Conservation (phyloP, 2,888 invertebrate genomes). For the Antheraea assamensis region DNA sequence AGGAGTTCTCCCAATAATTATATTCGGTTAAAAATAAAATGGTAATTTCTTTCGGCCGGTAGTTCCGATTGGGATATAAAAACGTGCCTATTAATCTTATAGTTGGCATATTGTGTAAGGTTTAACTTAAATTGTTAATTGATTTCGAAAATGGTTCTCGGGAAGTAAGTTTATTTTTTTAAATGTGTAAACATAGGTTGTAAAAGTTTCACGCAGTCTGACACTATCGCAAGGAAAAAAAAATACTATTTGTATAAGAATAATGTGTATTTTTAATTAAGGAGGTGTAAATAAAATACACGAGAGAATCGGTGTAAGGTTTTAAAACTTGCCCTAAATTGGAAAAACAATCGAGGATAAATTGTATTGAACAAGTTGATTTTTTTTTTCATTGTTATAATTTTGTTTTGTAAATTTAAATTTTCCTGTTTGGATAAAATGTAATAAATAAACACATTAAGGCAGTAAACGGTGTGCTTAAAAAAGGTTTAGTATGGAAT, state of each 20-base stretch:
- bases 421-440: not conserved
- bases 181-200: constrained; percentile 47
- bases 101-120: constrained; percentile 21
- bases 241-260: constrained; percentile 62
- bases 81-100: constrained; percentile 13
- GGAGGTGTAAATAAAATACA: constrained; percentile 77
- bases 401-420: not conserved
- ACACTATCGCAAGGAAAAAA: constrained; percentile 58
- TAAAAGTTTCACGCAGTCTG: constrained; percentile 64
- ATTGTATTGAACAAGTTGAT: too few species aligned
- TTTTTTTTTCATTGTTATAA: too few species aligned
- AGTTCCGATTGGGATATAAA: constrained; percentile 7
- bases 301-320: constrained; percentile 29
- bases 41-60: not conserved
- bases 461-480: too few species aligned
- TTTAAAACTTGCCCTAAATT: constrained; percentile 28
- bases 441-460: too few species aligned
- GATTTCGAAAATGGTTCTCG: constrained; percentile 31
- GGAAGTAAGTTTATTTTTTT: constrained; percentile 49
- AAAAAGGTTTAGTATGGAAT: too few species aligned
- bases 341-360: not conserved
- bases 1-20: not conserved
- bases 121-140: constrained; percentile 23
- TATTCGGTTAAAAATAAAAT: not conserved
- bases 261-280: constrained; percentile 63